phyloP scores from a whole-genome alignment of 2,113 vertebrate species.

The Sinocyclocheilus anophthalmus region DNA sequence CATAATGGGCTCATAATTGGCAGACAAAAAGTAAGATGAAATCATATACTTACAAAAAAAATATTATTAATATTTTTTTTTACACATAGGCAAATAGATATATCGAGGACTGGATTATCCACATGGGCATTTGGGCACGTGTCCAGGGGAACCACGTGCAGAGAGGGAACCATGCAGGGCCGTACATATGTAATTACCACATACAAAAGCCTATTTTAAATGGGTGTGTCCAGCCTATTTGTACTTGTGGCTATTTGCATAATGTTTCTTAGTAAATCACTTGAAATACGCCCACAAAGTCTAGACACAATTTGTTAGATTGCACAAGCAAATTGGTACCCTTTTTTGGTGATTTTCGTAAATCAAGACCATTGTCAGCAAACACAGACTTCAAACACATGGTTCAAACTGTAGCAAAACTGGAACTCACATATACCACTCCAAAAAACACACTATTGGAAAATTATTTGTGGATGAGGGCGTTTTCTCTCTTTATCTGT shows the following conservation, averaged over 20 bases:
- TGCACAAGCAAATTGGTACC: not conserved
- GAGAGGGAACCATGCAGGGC: not conserved
- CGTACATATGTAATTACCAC: not conserved
- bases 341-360: not conserved
- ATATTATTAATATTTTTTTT: no score
- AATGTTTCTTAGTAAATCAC: conserved; percentile 13
- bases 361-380: conserved; percentile 22
- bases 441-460: not conserved
- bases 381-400: not conserved
- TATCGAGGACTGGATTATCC: not conserved
- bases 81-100: not conserved
- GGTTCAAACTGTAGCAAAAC: not conserved
- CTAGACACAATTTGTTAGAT: conserved; percentile 9
- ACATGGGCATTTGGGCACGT: not conserved
- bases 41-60: not conserved
- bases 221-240: not conserved
- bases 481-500: not conserved
- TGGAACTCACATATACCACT: not conserved
- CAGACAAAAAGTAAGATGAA: not conserved
- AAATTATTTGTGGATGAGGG: not conserved
- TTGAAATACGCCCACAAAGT: not conserved
- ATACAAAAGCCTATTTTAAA: not conserved
- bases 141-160: not conserved
- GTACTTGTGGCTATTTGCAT: conserved; percentile 9
- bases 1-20: not conserved